Conservation (phyloP, 2,797 vertebrate genomes). For the Leptatherina wallacei region DNA sequence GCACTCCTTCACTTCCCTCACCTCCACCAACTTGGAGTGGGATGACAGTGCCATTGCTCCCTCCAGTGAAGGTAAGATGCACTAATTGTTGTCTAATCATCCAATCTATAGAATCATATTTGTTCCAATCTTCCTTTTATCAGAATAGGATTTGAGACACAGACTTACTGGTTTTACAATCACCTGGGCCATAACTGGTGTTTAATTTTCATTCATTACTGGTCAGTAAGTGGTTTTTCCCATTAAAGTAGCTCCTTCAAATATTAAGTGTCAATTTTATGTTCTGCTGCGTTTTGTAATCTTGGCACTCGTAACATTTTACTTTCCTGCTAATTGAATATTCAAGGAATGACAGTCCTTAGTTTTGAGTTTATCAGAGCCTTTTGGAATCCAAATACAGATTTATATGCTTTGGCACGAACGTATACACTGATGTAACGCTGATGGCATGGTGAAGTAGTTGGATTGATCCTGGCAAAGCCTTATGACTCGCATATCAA, state of each 20-base stretch:
- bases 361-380: slow-evolving; percentile 15
- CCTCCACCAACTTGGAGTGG: slow-evolving; percentile 98
- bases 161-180: not conserved
- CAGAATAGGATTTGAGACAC: not conserved
- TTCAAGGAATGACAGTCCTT: slow-evolving; percentile 2
- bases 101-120: not conserved
- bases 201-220: not conserved
- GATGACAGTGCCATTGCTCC: slow-evolving; percentile 98
- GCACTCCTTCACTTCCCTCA: slow-evolving; percentile 97
- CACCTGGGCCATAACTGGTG: not conserved
- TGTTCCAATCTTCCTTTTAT: slow-evolving; percentile 2
- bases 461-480: slow-evolving; percentile 22
- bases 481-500: slow-evolving; percentile 40
- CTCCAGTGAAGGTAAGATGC: slow-evolving; percentile 92
- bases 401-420: slow-evolving; percentile 13
- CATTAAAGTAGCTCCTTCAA: not conserved
- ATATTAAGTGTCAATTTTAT: slow-evolving; percentile 9
- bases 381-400: not conserved
- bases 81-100: not conserved
- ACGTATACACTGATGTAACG: slow-evolving; percentile 21
- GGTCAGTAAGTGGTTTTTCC: not conserved
- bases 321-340: slow-evolving; percentile 3
- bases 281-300: not conserved
- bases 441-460: slow-evolving; percentile 39
- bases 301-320: not conserved